Conservation (phyloP, 1,140 invertebrate genomes). For the Bradysia coprophila region DNA sequence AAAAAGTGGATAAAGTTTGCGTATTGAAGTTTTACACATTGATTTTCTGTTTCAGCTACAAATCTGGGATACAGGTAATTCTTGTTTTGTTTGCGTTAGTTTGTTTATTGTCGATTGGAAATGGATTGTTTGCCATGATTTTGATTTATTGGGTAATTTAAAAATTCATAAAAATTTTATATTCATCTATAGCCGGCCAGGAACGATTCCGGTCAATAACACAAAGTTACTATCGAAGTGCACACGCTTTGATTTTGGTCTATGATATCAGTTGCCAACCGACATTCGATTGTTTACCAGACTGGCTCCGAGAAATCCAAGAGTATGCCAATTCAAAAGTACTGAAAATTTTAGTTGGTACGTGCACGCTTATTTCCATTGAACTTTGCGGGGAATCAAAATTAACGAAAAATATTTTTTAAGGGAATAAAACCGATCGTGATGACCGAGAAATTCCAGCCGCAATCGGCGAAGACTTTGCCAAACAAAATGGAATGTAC, state of each 20-base stretch:
- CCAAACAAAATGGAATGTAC: slow-evolving; percentile 88
- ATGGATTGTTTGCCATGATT: background rate
- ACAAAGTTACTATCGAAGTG: slow-evolving; percentile 94
- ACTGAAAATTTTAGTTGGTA: slow-evolving; percentile 77
- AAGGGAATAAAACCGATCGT: slow-evolving; percentile 90
- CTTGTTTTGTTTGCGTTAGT: too few species aligned
- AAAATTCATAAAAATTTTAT: background rate
- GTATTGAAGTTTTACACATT: slow-evolving; percentile 1
- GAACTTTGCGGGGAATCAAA: background rate
- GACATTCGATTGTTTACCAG: slow-evolving; percentile 88
- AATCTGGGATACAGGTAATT: slow-evolving; percentile 76
- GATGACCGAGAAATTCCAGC: slow-evolving; percentile 88
- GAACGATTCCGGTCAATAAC: slow-evolving; percentile 29
- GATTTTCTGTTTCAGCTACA: slow-evolving; percentile 62
- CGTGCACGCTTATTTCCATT: slow-evolving; percentile 12
- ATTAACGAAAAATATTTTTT: slow-evolving; percentile 9
- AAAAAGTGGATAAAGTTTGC: slow-evolving; percentile 4
- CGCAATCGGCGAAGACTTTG: slow-evolving; percentile 90
- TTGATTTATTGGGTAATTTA: too few species aligned
- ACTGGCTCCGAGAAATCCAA: slow-evolving; percentile 91
- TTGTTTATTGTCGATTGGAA: too few species aligned
- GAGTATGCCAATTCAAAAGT: slow-evolving; percentile 93
- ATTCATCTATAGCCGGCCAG: slow-evolving; percentile 42
- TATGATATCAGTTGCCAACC: slow-evolving; percentile 96
- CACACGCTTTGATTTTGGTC: slow-evolving; percentile 90